These are phyloP conservation scores for Corythornis vintsioides DNA, from an alignment of 2,113 vertebrate species.

Conservation along the genomic window DNA sequence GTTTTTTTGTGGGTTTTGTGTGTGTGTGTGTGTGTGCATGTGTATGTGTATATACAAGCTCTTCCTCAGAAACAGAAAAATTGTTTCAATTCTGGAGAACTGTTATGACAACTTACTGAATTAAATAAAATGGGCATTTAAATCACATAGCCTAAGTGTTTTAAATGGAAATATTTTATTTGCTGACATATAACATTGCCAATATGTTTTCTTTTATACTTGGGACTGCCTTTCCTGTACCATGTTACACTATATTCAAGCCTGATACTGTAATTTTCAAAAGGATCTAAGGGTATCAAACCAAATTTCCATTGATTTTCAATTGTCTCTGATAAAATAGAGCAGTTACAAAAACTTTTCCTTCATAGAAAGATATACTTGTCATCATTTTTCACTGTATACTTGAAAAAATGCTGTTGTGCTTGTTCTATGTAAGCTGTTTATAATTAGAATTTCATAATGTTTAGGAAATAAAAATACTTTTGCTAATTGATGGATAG, in stretches of 20 bases:
- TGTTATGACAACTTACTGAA: neutral
- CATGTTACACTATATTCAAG: neutral
- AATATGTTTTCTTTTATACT: neutral
- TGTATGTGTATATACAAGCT: neutral
- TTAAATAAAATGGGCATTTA: neutral
- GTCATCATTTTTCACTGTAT: neutral
- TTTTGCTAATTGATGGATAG: conserved; percentile 29
- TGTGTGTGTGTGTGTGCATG: too few relatives aligned
- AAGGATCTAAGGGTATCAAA: neutral
- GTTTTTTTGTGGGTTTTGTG: too few relatives aligned
- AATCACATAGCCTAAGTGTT: neutral
- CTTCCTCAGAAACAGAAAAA: neutral
- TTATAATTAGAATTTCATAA: conserved; percentile 28
- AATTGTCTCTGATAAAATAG: neutral
- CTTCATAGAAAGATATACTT: neutral
- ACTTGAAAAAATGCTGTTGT: neutral
- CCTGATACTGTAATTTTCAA: neutral
- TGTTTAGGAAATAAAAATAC: conserved; percentile 12
- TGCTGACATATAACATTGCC: neutral
- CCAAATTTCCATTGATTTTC: neutral
- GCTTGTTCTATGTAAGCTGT: neutral
- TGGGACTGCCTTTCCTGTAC: neutral
- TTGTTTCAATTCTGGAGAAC: neutral
- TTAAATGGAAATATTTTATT: neutral
- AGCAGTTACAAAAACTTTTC: neutral